Evolutionary conservation across 2,888 invertebrate genomes (phyloP), one percentile per base, ranked within the genome.

Genomic region (Geotrupes spiniger): DNA sequence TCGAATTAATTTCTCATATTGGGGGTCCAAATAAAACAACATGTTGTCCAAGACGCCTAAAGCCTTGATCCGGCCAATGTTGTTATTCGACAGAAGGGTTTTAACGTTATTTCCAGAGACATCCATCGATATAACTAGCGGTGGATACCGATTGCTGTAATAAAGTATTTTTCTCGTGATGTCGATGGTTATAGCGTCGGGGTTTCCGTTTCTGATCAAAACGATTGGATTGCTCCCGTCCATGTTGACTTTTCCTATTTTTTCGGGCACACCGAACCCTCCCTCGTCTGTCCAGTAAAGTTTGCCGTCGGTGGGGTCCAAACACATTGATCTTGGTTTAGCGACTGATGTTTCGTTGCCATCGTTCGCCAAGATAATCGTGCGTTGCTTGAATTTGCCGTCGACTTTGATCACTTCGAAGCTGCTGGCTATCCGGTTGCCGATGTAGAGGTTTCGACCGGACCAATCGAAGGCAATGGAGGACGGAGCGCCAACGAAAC

Each of bases 271-370:
- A 1, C 92, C 92, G 51, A 78, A 85, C 5, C 93, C 94, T 6
- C 98, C 98, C 58, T 92, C 90, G 66, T 99, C 99, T 6, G 95
- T 82, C 98, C 98, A 99, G 75, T 92, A 99, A 17, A 96, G 74
- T 74, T 89, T 87, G 77, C 98, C 98, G 61, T 91, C 89, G n/a
- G 83, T 81, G 0, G 98, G 95, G 75, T 98, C 94, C 25, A 99
- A 76, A 46, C 89, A 91, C 51, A 99, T 81, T 0, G 90, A 83
- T 61, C 83, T 87, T 0, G 98, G 98, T 60, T 85, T 85, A 0
- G 93, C 89, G 1, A 97, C 91, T 0, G 93, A 93, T 0, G 83
- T 82, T 48, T 78, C 82, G 57, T 85, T 89, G 0, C 95, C 95
- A 64, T 93, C 89, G 67, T 97, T 97, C 0, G 89, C 88, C 51